Evolutionary conservation across 2,113 vertebrate species (phyloP).

Genomic region (Dryoscopus gambensis): DNA sequence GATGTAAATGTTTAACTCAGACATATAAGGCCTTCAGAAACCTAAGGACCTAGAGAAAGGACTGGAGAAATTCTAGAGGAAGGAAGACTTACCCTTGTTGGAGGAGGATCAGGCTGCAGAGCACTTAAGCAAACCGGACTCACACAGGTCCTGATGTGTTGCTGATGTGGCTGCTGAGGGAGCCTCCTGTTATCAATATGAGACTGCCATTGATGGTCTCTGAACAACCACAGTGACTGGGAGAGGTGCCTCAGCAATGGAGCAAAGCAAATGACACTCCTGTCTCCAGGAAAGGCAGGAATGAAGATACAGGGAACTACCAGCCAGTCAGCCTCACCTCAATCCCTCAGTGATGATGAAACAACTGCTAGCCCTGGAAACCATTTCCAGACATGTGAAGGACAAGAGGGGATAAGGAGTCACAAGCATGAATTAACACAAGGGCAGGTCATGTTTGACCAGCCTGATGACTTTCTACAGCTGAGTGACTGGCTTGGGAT

Average conservation of each 20-base stretch:
- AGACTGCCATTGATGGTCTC: not conserved
- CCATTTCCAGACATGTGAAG: not conserved
- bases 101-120: not conserved
- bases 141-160: not conserved
- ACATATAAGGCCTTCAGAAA: not conserved
- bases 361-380: not conserved
- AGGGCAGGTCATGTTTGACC: not conserved
- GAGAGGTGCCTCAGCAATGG: not conserved
- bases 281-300: not conserved
- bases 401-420: not conserved
- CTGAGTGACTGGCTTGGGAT: not conserved
- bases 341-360: fast-evolving
- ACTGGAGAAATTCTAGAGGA: not conserved
- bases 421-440: not conserved
- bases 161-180: not conserved
- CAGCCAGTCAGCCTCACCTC: not conserved
- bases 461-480: not conserved
- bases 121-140: not conserved
- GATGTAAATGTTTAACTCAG: not conserved
- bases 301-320: not conserved
- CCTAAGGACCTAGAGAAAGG: not conserved
- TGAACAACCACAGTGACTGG: not conserved
- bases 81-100: not conserved
- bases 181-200: fast-evolving
- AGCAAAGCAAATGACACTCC: not conserved